A percentile compares a stretch with the other conserved stretches of the same genome.
Evolutionary conservation across 2,888 invertebrate genomes (phyloP).

Genomic region (Lycaena phlaeas): DNA sequence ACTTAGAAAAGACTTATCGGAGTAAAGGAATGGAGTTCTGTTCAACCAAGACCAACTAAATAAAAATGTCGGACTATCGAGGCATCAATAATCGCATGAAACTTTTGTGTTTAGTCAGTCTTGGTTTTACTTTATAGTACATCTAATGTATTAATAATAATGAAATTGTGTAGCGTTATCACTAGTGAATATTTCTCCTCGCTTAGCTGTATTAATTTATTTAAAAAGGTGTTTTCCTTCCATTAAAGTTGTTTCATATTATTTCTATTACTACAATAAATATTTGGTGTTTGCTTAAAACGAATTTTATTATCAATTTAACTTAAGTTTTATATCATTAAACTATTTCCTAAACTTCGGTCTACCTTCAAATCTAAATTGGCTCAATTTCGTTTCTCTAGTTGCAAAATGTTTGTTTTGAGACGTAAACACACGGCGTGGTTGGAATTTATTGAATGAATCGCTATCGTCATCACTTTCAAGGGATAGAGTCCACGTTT

Average conservation of each 20-base stretch:
- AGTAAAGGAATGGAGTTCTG: slow-evolving; percentile 71
- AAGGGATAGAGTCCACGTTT: slow-evolving; percentile 39
- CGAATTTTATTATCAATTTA: slow-evolving; percentile 21
- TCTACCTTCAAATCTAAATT: slow-evolving; percentile 39
- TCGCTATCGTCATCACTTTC: slow-evolving; percentile 21
- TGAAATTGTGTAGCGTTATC: slow-evolving; percentile 26
- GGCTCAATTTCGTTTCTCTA: slow-evolving; percentile 26
- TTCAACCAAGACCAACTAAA: slow-evolving; percentile 74
- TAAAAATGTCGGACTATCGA: slow-evolving; percentile 46
- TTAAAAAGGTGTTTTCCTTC: slow-evolving; percentile 14
- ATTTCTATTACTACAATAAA: slow-evolving; percentile 51
- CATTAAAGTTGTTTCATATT: slow-evolving; percentile 36
- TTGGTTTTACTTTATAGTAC: slow-evolving; percentile 58
- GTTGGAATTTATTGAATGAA: not conserved
- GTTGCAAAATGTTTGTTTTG: slow-evolving; percentile 5
- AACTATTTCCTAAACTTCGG: slow-evolving; percentile 27
- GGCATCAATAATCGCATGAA: slow-evolving; percentile 38
- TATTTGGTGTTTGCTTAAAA: slow-evolving; percentile 57
- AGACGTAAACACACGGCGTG: not conserved
- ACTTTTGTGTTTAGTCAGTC: slow-evolving; percentile 70
- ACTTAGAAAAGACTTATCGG: slow-evolving; percentile 69
- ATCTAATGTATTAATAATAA: slow-evolving; percentile 25
- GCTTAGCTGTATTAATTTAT: slow-evolving; percentile 29
- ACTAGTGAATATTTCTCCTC: slow-evolving; percentile 31
- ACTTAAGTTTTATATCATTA: not conserved